Conservation (phyloP, 2,888 invertebrate species). For the Macropis europaea region DNA sequence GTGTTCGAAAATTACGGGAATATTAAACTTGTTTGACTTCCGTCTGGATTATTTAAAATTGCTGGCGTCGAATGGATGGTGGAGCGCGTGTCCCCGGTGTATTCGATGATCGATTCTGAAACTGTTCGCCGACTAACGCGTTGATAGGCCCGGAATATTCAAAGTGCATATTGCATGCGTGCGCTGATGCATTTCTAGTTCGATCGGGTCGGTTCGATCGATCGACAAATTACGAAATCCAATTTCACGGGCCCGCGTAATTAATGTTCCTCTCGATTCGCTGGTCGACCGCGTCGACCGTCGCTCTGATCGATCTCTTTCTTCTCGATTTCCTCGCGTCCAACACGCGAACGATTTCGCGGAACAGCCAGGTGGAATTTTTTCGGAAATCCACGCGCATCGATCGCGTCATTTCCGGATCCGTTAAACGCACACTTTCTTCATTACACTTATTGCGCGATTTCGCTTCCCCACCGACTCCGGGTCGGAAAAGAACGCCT, state of each 20-base stretch:
- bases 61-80: background rate
- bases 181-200: background rate
- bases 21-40: background rate
- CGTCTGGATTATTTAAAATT: background rate
- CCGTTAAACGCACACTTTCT: no score
- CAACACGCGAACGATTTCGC: no score
- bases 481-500: no score
- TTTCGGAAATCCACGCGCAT: background rate
- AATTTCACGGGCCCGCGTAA: constrained; percentile 15
- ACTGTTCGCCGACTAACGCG: background rate
- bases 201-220: constrained; percentile 5
- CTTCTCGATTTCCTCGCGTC: background rate
- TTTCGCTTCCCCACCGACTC: no score
- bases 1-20: no score
- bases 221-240: constrained; percentile 22
- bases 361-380: background rate
- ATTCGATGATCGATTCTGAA: constrained; percentile 21
- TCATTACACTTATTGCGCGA: no score
- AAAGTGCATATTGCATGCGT: constrained; percentile 2
- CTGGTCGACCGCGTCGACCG: background rate
- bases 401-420: background rate
- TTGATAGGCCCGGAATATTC: constrained; percentile 17
- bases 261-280: constrained; percentile 11
- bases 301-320: no score
- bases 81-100: background rate